A percentile compares a stretch with the other conserved stretches of the same genome.
These are phyloP conservation scores for Crypturellus tataupa DNA, from an alignment of 2,797 vertebrate genomes.

Conservation along the genomic window DNA sequence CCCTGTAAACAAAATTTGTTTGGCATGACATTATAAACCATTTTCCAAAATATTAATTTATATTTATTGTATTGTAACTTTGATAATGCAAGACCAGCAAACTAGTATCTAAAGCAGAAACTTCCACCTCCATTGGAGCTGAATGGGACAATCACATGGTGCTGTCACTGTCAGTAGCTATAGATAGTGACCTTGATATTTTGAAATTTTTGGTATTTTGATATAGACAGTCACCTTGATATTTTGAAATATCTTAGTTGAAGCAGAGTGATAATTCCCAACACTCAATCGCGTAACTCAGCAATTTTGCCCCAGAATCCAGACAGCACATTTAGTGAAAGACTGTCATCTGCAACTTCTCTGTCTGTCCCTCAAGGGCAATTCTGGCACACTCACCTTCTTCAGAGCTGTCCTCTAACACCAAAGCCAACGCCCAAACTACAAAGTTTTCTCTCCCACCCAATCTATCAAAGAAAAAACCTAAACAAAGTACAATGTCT, in stretches of 20 bases:
- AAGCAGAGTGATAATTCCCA: neutral
- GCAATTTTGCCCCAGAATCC: neutral
- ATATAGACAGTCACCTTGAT: neutral
- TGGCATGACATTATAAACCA: neutral
- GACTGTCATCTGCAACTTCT: neutral
- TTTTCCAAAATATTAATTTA: neutral
- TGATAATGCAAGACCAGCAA: neutral
- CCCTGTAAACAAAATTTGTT: conserved; percentile 82
- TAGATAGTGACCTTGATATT: neutral
- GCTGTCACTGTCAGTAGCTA: neutral
- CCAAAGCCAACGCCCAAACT: neutral
- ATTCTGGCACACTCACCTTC: neutral
- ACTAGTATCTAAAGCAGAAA: neutral
- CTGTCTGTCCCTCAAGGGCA: neutral
- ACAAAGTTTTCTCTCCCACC: neutral
- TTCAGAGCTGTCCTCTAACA: neutral
- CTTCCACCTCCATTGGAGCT: neutral
- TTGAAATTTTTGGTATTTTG: neutral
- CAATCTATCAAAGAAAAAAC: neutral
- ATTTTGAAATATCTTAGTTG: neutral
- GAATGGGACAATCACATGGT: neutral
- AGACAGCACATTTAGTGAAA: neutral
- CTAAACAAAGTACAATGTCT: neutral
- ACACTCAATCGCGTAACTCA: neutral
- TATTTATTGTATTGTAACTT: neutral